Evolutionary conservation across 92 coral and sea anemone species (phyloP).

Genomic region (Epizoanthus rinbou): DNA sequence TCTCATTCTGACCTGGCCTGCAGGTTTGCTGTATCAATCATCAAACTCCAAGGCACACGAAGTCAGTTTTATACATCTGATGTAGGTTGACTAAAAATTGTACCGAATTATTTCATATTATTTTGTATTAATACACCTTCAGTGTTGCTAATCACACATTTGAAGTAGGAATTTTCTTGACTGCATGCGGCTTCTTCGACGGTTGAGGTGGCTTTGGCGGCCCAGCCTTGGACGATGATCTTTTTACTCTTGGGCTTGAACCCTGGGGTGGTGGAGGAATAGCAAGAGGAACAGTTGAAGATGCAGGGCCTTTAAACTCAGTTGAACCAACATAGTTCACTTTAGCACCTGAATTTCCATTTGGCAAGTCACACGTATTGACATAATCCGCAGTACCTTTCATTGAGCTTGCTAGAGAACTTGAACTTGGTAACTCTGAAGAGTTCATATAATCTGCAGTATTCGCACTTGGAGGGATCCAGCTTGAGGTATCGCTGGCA

Average conservation of each 20-base stretch:
- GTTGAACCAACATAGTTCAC: conserved; percentile 39
- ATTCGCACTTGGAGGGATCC: conserved; percentile 27
- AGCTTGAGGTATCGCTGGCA: conserved; percentile 23
- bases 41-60: too few relatives aligned
- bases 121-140: too few relatives aligned
- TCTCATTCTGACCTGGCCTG: too few relatives aligned
- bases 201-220: conserved; percentile 38
- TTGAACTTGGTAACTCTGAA: conserved; percentile 20
- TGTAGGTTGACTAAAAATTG: too few relatives aligned
- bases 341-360: conserved; percentile 17
- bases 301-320: conserved; percentile 9
- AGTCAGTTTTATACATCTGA: too few relatives aligned
- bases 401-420: conserved; percentile 4
- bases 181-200: conserved; percentile 22
- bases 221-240: conserved; percentile 14
- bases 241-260: conserved; percentile 15
- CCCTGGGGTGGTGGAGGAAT: conserved; percentile 35
- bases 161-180: conserved; percentile 30
- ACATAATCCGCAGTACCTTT: conserved; percentile 72
- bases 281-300: conserved; percentile 13
- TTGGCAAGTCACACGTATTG: conserved; percentile 65
- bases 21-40: too few relatives aligned
- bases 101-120: too few relatives aligned
- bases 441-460: conserved; percentile 41
- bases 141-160: conserved; percentile 19